A percentile compares a stretch with the other conserved stretches of the same genome.
Conservation (phyloP, 2,113 vertebrate species). For the Lanius collurio region DNA sequence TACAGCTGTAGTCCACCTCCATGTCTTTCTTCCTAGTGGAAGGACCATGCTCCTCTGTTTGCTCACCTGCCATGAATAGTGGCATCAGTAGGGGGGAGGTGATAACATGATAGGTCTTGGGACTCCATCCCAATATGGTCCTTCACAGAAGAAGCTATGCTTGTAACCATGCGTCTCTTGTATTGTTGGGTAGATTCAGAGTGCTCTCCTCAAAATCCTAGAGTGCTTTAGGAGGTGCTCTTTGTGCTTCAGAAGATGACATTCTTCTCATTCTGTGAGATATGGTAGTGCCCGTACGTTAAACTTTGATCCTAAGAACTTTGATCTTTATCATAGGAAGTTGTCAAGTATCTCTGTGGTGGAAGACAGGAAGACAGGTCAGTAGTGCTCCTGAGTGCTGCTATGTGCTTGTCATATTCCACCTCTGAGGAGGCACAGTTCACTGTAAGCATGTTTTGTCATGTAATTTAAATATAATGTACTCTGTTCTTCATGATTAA, state of each 20-base stretch:
- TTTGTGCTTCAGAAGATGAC: not conserved
- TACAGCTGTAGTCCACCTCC: not conserved
- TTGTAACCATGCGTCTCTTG: not conserved
- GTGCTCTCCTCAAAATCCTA: not conserved
- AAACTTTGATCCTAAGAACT: not conserved
- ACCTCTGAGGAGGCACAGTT: not conserved
- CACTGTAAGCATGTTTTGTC: not conserved
- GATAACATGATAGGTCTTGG: not conserved
- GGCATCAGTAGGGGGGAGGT: not conserved
- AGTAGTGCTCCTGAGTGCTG: not conserved
- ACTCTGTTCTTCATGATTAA: not conserved
- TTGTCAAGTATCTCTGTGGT: not conserved
- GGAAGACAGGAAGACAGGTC: not conserved
- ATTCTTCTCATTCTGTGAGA: not conserved
- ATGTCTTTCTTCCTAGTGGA: not conserved
- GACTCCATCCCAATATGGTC: not conserved
- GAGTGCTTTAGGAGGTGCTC: not conserved
- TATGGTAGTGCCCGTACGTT: not conserved
- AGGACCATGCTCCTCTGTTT: not conserved
- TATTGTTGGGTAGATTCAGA: not conserved
- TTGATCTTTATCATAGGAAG: not conserved
- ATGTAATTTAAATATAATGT: not conserved
- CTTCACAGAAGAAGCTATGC: not conserved
- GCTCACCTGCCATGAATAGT: not conserved
- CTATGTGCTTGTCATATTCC: not conserved